phyloP scores from a whole-genome alignment of 1,140 invertebrate species.

The honey bee (Apis mellifera) region DNA sequence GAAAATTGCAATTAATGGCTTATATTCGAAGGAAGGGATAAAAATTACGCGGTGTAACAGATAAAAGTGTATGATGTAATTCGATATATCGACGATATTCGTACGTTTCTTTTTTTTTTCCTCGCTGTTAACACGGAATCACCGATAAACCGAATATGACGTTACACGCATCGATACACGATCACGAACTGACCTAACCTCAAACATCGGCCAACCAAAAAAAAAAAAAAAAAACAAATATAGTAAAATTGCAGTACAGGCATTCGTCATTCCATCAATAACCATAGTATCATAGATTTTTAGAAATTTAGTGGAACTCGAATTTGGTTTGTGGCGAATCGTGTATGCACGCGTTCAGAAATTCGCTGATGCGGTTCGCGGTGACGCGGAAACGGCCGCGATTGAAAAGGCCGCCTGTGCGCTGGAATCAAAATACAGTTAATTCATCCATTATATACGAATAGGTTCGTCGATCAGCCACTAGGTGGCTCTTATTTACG shows the following conservation, averaged over 20 bases:
- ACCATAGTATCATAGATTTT: background rate
- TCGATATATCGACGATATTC: background rate
- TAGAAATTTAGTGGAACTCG: constrained; percentile 2
- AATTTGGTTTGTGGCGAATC: constrained; percentile 19
- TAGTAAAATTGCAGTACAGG: background rate
- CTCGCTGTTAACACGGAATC: no score
- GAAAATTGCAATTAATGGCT: background rate
- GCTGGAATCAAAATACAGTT: constrained; percentile 23
- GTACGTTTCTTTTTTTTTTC: no score
- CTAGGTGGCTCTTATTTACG: constrained; percentile 40
- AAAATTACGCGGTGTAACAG: background rate
- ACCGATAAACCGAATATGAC: background rate
- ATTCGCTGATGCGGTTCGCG: constrained; percentile 14
- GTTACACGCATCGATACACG: background rate
- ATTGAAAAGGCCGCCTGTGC: constrained; percentile 4
- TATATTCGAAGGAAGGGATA: background rate
- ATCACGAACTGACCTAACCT: background rate
- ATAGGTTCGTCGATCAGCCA: constrained; percentile 27
- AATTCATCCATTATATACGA: constrained; percentile 44
- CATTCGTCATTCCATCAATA: background rate
- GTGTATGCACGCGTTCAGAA: constrained; percentile 2
- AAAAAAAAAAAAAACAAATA: no score
- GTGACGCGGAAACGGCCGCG: constrained; percentile 10
- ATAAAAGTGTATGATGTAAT: background rate
- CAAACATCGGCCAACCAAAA: background rate